phyloP scores from a whole-genome alignment of 2,113 vertebrate species.

The Talpa occidentalis region DNA sequence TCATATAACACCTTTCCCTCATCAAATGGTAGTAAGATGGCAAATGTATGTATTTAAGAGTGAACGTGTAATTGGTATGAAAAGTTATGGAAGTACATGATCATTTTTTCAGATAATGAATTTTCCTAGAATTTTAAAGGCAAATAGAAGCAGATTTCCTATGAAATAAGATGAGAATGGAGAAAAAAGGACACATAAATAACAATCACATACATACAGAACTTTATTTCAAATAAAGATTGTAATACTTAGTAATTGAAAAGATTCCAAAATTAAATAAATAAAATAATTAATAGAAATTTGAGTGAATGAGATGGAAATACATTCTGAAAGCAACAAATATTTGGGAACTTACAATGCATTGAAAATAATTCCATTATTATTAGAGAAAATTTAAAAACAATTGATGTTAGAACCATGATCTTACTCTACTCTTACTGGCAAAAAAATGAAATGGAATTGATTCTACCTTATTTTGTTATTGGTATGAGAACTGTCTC shows the following conservation, averaged over 20 bases:
- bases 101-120: not conserved
- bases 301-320: not conserved
- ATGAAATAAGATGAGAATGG: not conserved
- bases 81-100: not conserved
- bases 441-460: not conserved
- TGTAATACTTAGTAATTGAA: not conserved
- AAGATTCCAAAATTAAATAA: not conserved
- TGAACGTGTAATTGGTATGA: not conserved
- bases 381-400: not conserved
- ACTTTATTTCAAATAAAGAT: not conserved
- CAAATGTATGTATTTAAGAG: not conserved
- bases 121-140: not conserved
- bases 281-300: not conserved
- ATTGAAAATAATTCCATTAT: not conserved
- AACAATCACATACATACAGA: not conserved
- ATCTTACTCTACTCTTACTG: not conserved
- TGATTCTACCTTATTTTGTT: not conserved
- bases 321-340: not conserved
- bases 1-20: not conserved
- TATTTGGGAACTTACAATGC: not conserved
- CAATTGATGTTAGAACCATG: not conserved
- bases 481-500: not conserved
- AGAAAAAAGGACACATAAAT: not conserved
- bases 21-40: not conserved
- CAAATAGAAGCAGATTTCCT: not conserved